A percentile compares a stretch with the other conserved stretches of the same genome.
These are phyloP conservation scores for Conchocele bisecta DNA, from an alignment of 2,888 invertebrate species.

Conservation along the genomic window DNA sequence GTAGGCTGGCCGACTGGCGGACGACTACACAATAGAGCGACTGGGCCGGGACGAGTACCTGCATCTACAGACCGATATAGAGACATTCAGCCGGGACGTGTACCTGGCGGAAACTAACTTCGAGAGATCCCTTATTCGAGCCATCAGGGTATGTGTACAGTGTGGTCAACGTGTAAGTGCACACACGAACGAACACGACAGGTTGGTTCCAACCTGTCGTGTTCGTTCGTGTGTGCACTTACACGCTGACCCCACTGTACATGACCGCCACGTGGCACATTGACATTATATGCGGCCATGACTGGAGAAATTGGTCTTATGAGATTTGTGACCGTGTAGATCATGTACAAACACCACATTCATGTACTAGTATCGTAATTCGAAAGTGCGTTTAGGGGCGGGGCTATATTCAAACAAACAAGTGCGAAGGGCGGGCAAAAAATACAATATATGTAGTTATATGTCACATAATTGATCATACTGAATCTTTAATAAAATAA, in stretches of 20 bases:
- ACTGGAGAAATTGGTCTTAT: not conserved
- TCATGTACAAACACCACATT: too few species aligned
- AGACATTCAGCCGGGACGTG: slow-evolving; percentile 69
- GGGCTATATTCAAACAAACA: too few species aligned
- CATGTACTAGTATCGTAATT: too few species aligned
- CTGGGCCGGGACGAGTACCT: slow-evolving; percentile 66
- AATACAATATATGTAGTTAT: too few species aligned
- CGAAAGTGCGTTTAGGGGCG: too few species aligned
- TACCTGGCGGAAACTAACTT: slow-evolving; percentile 72
- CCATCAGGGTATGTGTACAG: slow-evolving; percentile 60
- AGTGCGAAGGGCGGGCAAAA: too few species aligned
- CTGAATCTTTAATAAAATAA: too few species aligned
- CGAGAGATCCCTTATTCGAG: slow-evolving; percentile 58
- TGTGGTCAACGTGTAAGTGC: not conserved
- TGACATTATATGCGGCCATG: not conserved
- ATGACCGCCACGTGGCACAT: not conserved
- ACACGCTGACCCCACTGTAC: not conserved
- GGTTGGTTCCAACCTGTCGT: too few species aligned
- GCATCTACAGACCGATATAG: slow-evolving; percentile 58
- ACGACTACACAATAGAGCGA: slow-evolving; percentile 57
- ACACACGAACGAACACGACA: too few species aligned
- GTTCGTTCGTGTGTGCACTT: not conserved
- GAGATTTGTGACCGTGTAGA: too few species aligned
- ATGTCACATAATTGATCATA: too few species aligned
- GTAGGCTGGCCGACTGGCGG: slow-evolving; percentile 65